Evolutionary conservation across 1,140 invertebrate genomes (phyloP).

Genomic region (Pissodes strobi): DNA sequence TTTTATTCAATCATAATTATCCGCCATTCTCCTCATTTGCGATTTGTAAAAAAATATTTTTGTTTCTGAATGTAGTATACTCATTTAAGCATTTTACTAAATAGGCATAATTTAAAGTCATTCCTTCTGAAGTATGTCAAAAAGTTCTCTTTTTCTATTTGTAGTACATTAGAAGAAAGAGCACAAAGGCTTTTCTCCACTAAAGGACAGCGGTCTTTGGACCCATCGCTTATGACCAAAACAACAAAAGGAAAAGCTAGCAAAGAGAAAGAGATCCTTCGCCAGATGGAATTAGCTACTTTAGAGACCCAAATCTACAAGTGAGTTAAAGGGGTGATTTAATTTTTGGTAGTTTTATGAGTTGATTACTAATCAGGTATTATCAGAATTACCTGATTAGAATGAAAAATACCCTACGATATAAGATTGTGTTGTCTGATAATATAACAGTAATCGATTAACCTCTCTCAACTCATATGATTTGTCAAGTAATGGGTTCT

Average conservation of each 20-base stretch:
- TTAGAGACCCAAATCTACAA: slow-evolving; percentile 89
- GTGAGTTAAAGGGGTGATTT: slow-evolving; percentile 54
- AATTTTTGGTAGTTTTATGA: slow-evolving; percentile 5
- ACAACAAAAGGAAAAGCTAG: slow-evolving; percentile 71
- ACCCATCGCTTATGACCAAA: slow-evolving; percentile 90
- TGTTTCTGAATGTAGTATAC: too few species aligned
- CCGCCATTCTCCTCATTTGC: too few species aligned
- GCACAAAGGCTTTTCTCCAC: slow-evolving; percentile 97
- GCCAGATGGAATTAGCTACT: slow-evolving; percentile 80
- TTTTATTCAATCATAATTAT: too few species aligned
- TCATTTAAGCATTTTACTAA: too few species aligned
- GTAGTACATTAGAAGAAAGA: slow-evolving; percentile 89
- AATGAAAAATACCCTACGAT: too few species aligned
- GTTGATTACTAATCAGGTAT: not conserved
- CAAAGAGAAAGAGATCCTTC: slow-evolving; percentile 71
- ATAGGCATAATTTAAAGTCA: too few species aligned
- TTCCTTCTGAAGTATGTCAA: too few species aligned
- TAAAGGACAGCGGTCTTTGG: slow-evolving; percentile 93
- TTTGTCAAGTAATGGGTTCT: too few species aligned
- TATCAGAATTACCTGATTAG: not conserved
- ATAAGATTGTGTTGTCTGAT: too few species aligned
- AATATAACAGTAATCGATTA: too few species aligned
- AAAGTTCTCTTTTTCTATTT: slow-evolving; percentile 46
- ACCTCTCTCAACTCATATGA: too few species aligned
- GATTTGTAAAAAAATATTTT: too few species aligned